phyloP scores from a whole-genome alignment of 1,140 invertebrate genomes.

The Drosophila leontia region DNA sequence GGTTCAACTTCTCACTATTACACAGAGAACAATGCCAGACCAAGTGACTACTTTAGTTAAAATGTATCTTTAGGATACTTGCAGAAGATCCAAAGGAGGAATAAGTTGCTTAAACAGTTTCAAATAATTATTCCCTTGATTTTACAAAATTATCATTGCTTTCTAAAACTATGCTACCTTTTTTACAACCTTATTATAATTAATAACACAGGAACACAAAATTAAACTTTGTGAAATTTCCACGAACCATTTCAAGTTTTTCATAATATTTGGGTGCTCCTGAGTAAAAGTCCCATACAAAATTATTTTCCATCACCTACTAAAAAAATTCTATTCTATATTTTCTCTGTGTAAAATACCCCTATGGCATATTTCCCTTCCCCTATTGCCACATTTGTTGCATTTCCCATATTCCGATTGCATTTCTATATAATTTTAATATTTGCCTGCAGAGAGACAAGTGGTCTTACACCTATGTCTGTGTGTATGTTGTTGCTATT shows the following conservation, averaged over 20 bases:
- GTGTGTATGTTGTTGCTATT: constrained; percentile 13
- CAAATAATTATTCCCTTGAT: not conserved
- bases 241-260: no score
- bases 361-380: constrained; percentile 14
- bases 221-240: no score
- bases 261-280: no score
- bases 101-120: not conserved
- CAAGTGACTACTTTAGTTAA: not conserved
- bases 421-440: constrained; percentile 77
- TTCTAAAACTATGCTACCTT: no score
- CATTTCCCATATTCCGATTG: constrained; percentile 45
- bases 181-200: not conserved
- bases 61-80: not conserved
- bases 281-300: no score
- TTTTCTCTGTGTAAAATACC: constrained; percentile 22
- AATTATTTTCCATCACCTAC: no score
- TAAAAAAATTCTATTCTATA: no score
- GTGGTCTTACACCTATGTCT: constrained; percentile 36
- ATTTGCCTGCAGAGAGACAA: constrained; percentile 70
- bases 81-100: not conserved
- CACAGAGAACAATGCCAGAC: not conserved
- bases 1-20: not conserved
- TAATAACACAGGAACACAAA: no score
- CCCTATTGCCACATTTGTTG: constrained; percentile 32
- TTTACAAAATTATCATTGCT: not conserved